These are phyloP conservation scores for Cladopsammia gracilis DNA, from an alignment of 64 coral and sea anemone species.

Conservation along the genomic window DNA sequence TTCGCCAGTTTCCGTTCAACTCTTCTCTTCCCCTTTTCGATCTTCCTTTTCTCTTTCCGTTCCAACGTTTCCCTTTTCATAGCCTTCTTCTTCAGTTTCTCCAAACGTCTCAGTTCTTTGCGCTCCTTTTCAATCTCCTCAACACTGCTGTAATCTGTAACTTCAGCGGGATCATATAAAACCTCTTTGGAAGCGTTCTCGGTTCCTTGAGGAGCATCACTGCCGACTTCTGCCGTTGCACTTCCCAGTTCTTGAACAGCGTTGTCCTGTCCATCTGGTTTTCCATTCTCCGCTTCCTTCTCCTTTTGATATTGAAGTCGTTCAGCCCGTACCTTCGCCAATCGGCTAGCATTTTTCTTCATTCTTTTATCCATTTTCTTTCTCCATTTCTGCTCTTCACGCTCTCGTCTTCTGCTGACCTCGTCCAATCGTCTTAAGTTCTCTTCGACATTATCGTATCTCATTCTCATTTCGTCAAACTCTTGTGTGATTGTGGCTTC, in stretches of 20 bases:
- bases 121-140: not conserved
- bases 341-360: not conserved
- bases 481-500: not conserved
- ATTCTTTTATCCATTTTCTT: not conserved
- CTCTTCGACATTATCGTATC: not conserved
- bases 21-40: conserved; percentile 3
- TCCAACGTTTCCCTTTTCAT: conserved; percentile 8
- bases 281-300: not conserved
- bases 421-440: not conserved
- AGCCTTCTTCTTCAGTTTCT: conserved; percentile 1
- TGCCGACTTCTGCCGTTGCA: too few species aligned
- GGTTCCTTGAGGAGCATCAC: not conserved
- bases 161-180: not conserved
- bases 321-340: not conserved
- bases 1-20: not conserved
- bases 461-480: not conserved
- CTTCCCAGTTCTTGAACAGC: not conserved
- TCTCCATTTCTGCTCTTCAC: conserved; percentile 6
- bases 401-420: conserved; percentile 12
- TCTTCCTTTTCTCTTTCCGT: not conserved
- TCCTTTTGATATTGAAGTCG: not conserved
- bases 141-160: not conserved
- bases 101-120: not conserved
- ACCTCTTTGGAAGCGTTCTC: not conserved
- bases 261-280: not conserved